A percentile compares a stretch with the other conserved stretches of the same genome.
These are phyloP conservation scores for Rhinogobio ventralis DNA, from an alignment of 2,797 vertebrate species.

Conservation along the genomic window DNA sequence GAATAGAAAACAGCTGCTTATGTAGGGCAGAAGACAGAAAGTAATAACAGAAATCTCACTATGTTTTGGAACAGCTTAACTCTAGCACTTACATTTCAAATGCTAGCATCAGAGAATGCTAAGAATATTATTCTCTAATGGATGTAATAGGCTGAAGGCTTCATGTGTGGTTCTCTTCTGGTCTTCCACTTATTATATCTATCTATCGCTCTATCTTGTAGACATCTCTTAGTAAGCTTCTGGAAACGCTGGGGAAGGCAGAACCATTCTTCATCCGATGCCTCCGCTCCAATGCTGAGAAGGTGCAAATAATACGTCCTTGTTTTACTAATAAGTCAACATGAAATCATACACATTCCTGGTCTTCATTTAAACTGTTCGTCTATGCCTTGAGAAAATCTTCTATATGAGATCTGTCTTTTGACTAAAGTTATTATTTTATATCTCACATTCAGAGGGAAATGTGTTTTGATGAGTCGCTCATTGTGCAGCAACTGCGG, in stretches of 20 bases:
- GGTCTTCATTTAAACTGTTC: not conserved
- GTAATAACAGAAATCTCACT: not conserved
- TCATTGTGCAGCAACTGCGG: conserved; percentile 94
- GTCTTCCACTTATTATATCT: not conserved
- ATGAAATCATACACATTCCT: not conserved
- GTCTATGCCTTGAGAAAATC: not conserved
- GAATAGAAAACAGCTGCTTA: not conserved
- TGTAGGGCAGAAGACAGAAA: not conserved
- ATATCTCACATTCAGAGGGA: conserved; percentile 82
- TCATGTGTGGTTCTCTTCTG: not conserved
- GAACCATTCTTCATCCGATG: conserved; percentile 99
- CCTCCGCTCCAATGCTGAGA: conserved; percentile 96
- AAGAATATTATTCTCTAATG: not conserved
- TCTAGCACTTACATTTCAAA: not conserved
- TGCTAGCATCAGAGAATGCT: not conserved
- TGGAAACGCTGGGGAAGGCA: conserved; percentile 92
- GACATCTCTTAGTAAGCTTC: conserved; percentile 93
- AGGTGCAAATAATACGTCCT: conserved; percentile 73
- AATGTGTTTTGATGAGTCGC: conserved; percentile 89
- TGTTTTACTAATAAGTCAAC: not conserved
- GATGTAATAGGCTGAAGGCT: not conserved
- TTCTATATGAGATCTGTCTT: not conserved
- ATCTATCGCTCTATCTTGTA: conserved; percentile 64
- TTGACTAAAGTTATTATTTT: conserved; percentile 12
- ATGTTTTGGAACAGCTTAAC: not conserved